These are phyloP conservation scores for Agraylea sexmaculata DNA, from an alignment of 1,140 invertebrate genomes.

Conservation along the genomic window DNA sequence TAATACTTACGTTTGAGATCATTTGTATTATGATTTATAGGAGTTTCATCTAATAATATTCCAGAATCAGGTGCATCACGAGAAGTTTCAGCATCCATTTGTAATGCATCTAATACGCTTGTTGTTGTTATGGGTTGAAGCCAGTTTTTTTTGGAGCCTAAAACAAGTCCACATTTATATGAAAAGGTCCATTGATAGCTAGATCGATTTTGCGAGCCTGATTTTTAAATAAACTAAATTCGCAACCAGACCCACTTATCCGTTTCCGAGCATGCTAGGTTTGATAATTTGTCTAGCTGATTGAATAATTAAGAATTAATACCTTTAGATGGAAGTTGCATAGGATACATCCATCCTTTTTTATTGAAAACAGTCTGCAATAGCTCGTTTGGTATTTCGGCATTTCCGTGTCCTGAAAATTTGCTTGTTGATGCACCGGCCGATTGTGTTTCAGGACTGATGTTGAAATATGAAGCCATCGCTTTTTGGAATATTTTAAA, in stretches of 20 bases:
- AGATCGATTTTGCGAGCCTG: not conserved
- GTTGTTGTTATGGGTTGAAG: conserved; percentile 17
- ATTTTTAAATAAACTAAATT: no score
- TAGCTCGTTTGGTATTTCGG: conserved; percentile 12
- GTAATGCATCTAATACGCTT: conserved; percentile 18
- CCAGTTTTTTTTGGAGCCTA: conserved; percentile 14
- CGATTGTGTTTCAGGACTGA: no score
- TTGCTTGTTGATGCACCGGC: conserved; percentile 10
- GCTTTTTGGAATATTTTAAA: no score
- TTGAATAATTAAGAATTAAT: no score
- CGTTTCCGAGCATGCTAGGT: no score
- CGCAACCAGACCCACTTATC: no score
- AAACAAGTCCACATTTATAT: no score
- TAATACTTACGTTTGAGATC: no score
- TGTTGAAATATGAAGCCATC: no score
- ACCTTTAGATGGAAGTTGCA: conserved; percentile 17
- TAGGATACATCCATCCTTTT: conserved; percentile 20
- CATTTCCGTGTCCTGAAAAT: conserved; percentile 2
- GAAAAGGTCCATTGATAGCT: not conserved
- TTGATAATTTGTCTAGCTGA: no score
- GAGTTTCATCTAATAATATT: no score
- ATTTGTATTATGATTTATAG: no score
- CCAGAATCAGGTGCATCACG: not conserved
- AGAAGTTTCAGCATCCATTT: conserved; percentile 14
- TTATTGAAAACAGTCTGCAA: conserved; percentile 20